Evolutionary conservation across 2,113 vertebrate genomes (phyloP).

Genomic region (Grus americana): DNA sequence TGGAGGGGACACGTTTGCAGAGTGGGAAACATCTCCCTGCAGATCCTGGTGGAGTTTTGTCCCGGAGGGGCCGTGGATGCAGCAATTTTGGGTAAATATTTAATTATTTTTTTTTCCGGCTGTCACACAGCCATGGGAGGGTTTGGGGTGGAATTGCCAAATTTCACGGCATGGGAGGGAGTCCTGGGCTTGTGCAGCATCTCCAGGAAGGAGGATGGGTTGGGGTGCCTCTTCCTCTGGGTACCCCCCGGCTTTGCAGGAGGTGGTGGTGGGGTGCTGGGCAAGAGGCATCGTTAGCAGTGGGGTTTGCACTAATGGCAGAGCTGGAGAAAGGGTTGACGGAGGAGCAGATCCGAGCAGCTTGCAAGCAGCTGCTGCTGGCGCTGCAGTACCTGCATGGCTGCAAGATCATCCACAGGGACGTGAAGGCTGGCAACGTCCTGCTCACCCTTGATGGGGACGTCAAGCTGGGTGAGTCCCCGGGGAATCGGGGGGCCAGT

Average conservation of each 20-base stretch:
- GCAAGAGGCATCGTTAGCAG: background rate
- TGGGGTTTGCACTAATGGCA: background rate
- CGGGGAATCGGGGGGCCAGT: accelerated
- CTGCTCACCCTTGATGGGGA: conserved; percentile 73
- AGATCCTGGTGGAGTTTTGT: conserved; percentile 80
- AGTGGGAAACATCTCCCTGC: background rate
- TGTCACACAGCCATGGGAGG: accelerated
- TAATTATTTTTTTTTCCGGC: background rate
- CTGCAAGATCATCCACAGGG: conserved; percentile 75
- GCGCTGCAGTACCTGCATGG: conserved; percentile 70
- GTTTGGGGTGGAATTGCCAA: background rate
- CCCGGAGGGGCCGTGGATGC: conserved; percentile 75
- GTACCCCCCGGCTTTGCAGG: accelerated
- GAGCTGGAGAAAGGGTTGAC: conserved; percentile 73
- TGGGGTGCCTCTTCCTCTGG: background rate
- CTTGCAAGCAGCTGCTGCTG: conserved; percentile 72
- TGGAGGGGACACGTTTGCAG: background rate
- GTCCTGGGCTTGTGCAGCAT: background rate
- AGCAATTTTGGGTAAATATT: conserved; percentile 72
- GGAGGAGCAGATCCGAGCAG: conserved; percentile 72
- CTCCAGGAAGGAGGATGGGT: background rate
- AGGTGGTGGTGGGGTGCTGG: background rate
- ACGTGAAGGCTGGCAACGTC: conserved; percentile 75
- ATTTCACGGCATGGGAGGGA: accelerated
- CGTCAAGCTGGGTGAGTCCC: conserved; percentile 71